A percentile compares a stretch with the other conserved stretches of the same genome.
These are phyloP conservation scores for Euphydryas editha DNA, from an alignment of 2,888 invertebrate species.

Conservation along the genomic window DNA sequence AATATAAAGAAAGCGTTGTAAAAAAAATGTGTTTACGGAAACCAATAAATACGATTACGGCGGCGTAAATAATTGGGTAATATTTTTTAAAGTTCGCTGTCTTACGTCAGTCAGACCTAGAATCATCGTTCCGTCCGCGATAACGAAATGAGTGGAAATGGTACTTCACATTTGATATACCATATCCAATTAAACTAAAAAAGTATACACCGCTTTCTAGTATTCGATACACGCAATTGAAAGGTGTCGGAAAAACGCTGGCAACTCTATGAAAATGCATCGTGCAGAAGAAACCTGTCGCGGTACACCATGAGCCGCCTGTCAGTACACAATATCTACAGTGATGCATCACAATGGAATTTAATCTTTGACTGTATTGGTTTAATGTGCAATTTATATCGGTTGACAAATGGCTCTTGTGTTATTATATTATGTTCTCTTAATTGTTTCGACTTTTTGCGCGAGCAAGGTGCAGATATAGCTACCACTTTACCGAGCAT, in stretches of 20 bases:
- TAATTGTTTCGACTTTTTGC: slow-evolving; percentile 82
- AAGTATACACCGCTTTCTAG: slow-evolving; percentile 72
- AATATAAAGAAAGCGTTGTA: slow-evolving; percentile 20
- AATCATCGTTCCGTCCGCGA: slow-evolving; percentile 38
- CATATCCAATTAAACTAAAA: slow-evolving; percentile 49
- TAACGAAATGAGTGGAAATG: slow-evolving; percentile 33
- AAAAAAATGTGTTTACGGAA: slow-evolving; percentile 34
- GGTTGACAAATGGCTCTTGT: slow-evolving; percentile 63
- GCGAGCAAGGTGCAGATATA: slow-evolving; percentile 79
- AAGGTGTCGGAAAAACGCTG: slow-evolving; percentile 81
- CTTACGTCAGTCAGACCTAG: slow-evolving; percentile 39
- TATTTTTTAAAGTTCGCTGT: slow-evolving; percentile 36
- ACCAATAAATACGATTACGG: slow-evolving; percentile 35
- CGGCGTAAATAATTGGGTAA: slow-evolving; percentile 39
- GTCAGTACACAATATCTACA: slow-evolving; percentile 62
- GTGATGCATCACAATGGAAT: slow-evolving; percentile 59
- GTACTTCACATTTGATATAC: slow-evolving; percentile 42
- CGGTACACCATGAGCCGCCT: slow-evolving; percentile 73
- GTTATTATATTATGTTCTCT: slow-evolving; percentile 62
- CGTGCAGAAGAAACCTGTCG: slow-evolving; percentile 73
- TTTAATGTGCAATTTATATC: slow-evolving; percentile 71
- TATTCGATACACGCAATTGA: slow-evolving; percentile 80
- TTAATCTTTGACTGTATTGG: slow-evolving; percentile 65
- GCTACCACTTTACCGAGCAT: slow-evolving; percentile 50
- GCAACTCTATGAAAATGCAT: slow-evolving; percentile 82